These are phyloP conservation scores for Drosophila willistoni DNA, from an alignment of 1,140 invertebrate species.

Conservation along the genomic window DNA sequence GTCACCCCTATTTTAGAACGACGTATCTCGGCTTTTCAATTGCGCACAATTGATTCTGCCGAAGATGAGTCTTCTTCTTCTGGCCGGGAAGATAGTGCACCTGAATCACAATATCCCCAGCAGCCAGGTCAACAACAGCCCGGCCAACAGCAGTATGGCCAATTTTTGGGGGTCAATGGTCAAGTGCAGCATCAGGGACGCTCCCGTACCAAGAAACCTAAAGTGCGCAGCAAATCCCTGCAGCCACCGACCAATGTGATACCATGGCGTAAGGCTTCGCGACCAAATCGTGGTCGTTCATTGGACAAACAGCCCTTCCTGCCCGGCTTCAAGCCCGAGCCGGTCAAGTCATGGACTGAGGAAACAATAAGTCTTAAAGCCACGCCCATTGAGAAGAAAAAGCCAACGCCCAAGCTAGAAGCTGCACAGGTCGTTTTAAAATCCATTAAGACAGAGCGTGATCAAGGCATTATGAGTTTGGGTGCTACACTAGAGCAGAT, in stretches of 20 bases:
- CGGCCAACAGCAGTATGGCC: conserved; percentile 66
- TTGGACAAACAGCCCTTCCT: conserved; percentile 73
- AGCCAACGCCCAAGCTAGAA: conserved; percentile 79
- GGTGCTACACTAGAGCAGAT: conserved; percentile 74
- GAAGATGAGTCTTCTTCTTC: conserved; percentile 82
- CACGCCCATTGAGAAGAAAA: conserved; percentile 79
- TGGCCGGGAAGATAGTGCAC: conserved; percentile 77
- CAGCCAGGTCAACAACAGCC: conserved; percentile 55
- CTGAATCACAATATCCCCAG: conserved; percentile 64
- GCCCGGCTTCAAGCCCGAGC: conserved; percentile 76
- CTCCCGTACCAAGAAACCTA: conserved; percentile 66
- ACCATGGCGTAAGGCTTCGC: conserved; percentile 77
- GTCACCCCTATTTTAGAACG: conserved; percentile 62
- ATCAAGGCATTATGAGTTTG: conserved; percentile 78
- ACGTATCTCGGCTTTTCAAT: conserved; percentile 82
- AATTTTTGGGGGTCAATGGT: conserved; percentile 71
- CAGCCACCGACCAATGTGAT: conserved; percentile 76
- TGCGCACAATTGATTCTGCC: conserved; percentile 79
- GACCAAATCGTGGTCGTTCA: conserved; percentile 76
- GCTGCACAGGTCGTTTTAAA: conserved; percentile 78
- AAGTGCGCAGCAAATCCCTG: conserved; percentile 73
- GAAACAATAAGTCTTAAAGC: conserved; percentile 86
- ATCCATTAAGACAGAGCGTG: conserved; percentile 77
- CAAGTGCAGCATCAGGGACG: conserved; percentile 71
- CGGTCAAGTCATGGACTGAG: conserved; percentile 84